phyloP scores from a whole-genome alignment of 1,140 invertebrate genomes.

The Anthonomus grandis region DNA sequence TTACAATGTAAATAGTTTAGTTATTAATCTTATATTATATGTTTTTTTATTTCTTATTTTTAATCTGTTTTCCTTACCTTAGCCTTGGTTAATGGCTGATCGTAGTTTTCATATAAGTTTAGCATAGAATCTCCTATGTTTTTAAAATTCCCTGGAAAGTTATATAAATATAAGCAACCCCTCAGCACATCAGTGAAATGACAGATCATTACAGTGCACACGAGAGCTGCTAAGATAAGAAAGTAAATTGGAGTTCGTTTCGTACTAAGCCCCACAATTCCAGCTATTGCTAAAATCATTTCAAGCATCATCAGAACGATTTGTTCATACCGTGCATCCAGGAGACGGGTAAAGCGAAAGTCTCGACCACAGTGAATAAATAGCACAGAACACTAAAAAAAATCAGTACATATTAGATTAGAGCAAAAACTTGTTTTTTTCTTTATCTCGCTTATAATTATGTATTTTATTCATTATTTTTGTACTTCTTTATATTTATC shows the following conservation, averaged over 20 bases:
- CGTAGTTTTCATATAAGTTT: background rate
- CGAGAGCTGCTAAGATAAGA: background rate
- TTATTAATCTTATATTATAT: too few relatives aligned
- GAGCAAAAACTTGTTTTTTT: too few relatives aligned
- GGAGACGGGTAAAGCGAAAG: slow-evolving; percentile 1
- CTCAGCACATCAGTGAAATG: slow-evolving; percentile 5
- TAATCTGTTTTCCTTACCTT: slow-evolving; percentile 12
- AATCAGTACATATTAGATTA: too few relatives aligned
- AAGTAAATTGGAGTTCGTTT: slow-evolving; percentile 1
- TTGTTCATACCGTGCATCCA: background rate
- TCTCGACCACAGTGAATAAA: slow-evolving; percentile 9
- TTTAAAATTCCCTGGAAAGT: background rate
- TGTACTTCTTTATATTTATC: too few relatives aligned
- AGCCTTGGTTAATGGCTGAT: background rate
- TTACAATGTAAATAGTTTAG: too few relatives aligned
- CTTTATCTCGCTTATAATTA: too few relatives aligned
- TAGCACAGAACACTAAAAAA: too few relatives aligned
- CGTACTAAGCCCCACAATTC: slow-evolving; percentile 4
- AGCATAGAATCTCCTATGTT: background rate
- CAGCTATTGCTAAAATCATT: background rate
- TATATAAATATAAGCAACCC: slow-evolving; percentile 2
- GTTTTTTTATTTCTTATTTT: too few relatives aligned
- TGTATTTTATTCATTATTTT: too few relatives aligned
- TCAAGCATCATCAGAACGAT: background rate
- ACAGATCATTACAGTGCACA: slow-evolving; percentile 5